Percentiles rank a stretch among this genome's conserved stretches.
Conservation (phyloP, 2,797 vertebrate species). For the Epinephelus awoara region DNA sequence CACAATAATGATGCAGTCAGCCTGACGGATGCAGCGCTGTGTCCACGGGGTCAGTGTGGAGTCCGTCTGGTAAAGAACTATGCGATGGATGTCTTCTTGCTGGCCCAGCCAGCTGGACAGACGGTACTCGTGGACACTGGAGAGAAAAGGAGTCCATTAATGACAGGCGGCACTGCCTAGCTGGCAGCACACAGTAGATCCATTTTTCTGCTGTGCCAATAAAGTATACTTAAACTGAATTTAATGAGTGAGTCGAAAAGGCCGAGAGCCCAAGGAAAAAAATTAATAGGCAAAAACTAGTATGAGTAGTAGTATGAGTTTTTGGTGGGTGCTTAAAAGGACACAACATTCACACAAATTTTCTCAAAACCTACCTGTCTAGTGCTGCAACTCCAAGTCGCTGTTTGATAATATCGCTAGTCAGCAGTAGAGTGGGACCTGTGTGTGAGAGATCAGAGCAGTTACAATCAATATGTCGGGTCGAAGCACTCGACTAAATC, state of each 20-base stretch:
- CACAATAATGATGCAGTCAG: conserved; percentile 95
- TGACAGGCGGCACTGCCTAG: conserved; percentile 15
- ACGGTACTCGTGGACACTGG: conserved; percentile 94
- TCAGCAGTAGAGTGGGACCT: conserved; percentile 94
- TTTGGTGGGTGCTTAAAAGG: neutral
- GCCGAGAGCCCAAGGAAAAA: neutral
- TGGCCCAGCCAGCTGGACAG: conserved; percentile 97
- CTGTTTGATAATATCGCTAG: conserved; percentile 93
- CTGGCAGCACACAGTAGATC: conserved; percentile 43
- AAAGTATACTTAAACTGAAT: conserved; percentile 43
- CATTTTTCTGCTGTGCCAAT: conserved; percentile 30
- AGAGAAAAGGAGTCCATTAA: conserved; percentile 48
- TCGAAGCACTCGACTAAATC: neutral
- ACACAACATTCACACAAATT: neutral
- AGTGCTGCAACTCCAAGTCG: conserved; percentile 92
- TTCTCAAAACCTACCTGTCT: conserved; percentile 87
- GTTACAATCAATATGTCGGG: conserved; percentile 7
- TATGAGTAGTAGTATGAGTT: conserved; percentile 1
- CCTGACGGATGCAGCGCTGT: conserved; percentile 95
- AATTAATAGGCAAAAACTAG: neutral
- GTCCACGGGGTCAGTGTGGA: conserved; percentile 94
- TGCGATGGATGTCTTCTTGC: conserved; percentile 96
- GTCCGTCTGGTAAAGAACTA: conserved; percentile 96
- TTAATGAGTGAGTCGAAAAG: conserved; percentile 34
- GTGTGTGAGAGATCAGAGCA: conserved; percentile 22